A percentile compares a stretch with the other conserved stretches of the same genome.
phyloP scores from a whole-genome alignment of 2,113 vertebrate species.

The Sceloporus tristichus region DNA sequence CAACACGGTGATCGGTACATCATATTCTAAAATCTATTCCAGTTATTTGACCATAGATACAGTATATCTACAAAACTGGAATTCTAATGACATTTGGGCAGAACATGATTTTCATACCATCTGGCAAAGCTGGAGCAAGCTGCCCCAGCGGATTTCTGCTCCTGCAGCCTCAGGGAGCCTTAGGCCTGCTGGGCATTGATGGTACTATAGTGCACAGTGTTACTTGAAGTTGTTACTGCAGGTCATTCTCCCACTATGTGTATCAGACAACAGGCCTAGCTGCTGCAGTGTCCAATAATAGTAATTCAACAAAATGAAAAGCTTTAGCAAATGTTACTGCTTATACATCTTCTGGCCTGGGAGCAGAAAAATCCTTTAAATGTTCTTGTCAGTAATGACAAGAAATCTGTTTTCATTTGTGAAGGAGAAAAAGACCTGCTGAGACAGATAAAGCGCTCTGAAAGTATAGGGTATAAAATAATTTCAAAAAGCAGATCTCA shows the following conservation, averaged over 20 bases:
- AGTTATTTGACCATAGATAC: not conserved
- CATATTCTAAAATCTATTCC: not conserved
- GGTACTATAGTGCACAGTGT: slow-evolving; percentile 14
- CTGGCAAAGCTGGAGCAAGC: slow-evolving; percentile 31
- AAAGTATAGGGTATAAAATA: not conserved
- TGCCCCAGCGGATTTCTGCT: slow-evolving; percentile 34
- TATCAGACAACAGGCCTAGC: slow-evolving; percentile 6
- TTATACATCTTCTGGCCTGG: not conserved
- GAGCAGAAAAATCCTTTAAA: not conserved
- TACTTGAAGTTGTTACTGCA: slow-evolving; percentile 10
- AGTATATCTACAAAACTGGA: not conserved
- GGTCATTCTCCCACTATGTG: not conserved
- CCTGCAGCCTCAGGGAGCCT: not conserved
- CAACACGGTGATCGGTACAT: not conserved
- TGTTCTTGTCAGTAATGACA: not conserved
- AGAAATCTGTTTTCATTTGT: slow-evolving; percentile 44
- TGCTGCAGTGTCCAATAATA: slow-evolving; percentile 15
- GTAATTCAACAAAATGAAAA: slow-evolving; percentile 28
- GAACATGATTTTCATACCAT: not conserved
- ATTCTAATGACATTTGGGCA: not conserved
- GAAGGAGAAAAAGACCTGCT: slow-evolving; percentile 28
- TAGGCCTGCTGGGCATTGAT: slow-evolving; percentile 30
- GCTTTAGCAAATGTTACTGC: not conserved
- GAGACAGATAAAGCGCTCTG: slow-evolving; percentile 10
- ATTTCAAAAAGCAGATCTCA: slow-evolving; percentile 21